Evolutionary conservation across 2,113 vertebrate genomes (phyloP), one percentile per base, ranked within the genome.

Genomic region (Heterochromis multidens): DNA sequence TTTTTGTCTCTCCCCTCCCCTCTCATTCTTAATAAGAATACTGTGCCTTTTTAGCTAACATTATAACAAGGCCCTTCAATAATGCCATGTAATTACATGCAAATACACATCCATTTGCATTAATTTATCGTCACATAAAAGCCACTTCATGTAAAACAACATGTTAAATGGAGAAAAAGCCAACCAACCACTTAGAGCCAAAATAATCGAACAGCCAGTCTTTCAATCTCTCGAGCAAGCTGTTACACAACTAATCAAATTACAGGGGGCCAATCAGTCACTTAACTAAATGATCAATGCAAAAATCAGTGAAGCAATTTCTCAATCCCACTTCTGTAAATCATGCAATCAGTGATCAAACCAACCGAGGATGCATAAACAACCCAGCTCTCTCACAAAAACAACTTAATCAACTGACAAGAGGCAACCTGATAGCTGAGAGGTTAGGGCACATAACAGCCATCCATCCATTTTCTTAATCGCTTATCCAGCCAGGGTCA

Each of bases 1-100:
- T 63, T 74, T 85, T 61, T 59, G 46, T 19, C 35, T 52, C 62
- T 56, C 49, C 58, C 77, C 62, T 56, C 59, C 54, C 77, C 7
- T 85, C 40, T 63, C 33, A 33, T 77, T 80, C 79, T 49, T 78
- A 61, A 70, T 63, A 52, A 81, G 14, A 88, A 70, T 60, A 29
- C 70, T 61, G 49, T 74, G 16, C 49, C 27, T 79, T 81, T 85
- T 86, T 19, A 19, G 61, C 29, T 62, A 80, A 74, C 72, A 80
- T 72, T 57, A 77, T 61, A 83, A 79, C 31, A 77, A 86, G 57
- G 19, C 77, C 40, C 17, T 83, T 40, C n/a, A 81, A 79, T 79
- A 46, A 58, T n/a, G 13, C 29, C 19, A 33, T 80, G 62, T 88
- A 84, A 90, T 92, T 86, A 82, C 52, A 87, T 85, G 74, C 79